phyloP scores from a whole-genome alignment of 2,888 invertebrate species.

The Macrostomum cliftonense region DNA sequence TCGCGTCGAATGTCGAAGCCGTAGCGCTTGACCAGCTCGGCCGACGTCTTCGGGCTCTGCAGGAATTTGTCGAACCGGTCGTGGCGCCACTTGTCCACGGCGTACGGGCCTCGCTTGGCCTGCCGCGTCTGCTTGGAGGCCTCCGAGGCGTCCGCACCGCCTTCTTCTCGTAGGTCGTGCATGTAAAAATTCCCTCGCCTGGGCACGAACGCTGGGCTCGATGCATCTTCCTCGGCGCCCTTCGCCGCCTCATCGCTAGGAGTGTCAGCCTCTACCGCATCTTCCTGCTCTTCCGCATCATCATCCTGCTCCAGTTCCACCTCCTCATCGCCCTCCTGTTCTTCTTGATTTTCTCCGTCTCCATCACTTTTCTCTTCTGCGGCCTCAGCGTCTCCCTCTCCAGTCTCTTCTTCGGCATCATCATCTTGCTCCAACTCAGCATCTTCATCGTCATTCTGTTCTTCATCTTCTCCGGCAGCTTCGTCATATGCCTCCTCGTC shows the following conservation, averaged over 20 bases:
- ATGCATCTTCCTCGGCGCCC: neutral
- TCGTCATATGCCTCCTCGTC: neutral
- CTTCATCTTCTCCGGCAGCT: neutral
- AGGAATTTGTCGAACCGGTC: neutral
- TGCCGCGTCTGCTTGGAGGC: neutral
- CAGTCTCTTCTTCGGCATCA: neutral
- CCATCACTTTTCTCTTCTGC: neutral
- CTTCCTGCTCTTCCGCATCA: neutral
- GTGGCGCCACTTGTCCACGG: conserved; percentile 1
- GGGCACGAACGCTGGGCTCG: conserved; percentile 3
- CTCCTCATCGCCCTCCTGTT: neutral
- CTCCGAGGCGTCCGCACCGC: neutral
- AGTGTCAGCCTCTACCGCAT: too few relatives aligned
- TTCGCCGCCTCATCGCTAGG: too few relatives aligned
- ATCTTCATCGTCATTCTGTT: neutral
- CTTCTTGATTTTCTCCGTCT: neutral
- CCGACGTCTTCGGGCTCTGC: neutral
- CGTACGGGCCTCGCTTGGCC: neutral
- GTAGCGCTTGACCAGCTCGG: neutral
- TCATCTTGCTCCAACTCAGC: neutral
- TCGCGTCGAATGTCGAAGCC: neutral
- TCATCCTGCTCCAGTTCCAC: neutral
- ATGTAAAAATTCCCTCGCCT: neutral
- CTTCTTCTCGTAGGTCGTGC: neutral
- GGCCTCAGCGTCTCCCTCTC: neutral